Evolutionary conservation across 2,888 invertebrate species (phyloP), one percentile per base, ranked within the genome.

Genomic region (Lasiommata megera): DNA sequence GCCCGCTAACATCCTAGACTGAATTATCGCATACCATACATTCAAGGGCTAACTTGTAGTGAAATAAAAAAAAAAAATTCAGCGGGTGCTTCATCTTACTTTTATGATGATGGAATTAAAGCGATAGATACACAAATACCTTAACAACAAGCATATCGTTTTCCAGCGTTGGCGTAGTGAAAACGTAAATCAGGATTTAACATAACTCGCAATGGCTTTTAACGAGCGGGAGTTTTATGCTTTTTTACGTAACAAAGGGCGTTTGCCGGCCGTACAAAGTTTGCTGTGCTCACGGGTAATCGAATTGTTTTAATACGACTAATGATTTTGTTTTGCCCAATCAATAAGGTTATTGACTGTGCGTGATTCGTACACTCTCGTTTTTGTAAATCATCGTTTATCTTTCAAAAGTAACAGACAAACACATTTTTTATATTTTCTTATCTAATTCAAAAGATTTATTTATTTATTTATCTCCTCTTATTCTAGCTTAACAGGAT

Each of bases 261-360:
- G 38, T 54, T 55, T 53, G 56, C 57, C 46, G 51, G 54, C 58
- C 53, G 58, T 52, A 54, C 58, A 44, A 48, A 57, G 58, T 57
- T 60, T 54, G 54, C 58, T 46, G 40, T 44, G 58, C 54, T 37
- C 44, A 52, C 46, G 41, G 57, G 40, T 63, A 61, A 66, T 66
- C 58, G 54, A 66, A 65, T 62, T 47, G 44, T 61, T 62, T 64
- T 61, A 63, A 63, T 61, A 57, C 57, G 58, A 54, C 62, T 63
- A 65, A 65, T 63, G 46, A 46, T 65, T 61, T 62, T 54, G 54
- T 58, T 57, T 59, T 58, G n/a, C 53, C 43, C 58, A 62, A 59
- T 63, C 57, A 44, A 43, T 54, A 44, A 29, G 53, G 58, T 51
- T 60, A 57, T 43, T 59, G 62, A 56, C 63, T 50, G 60, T 46